Evolutionary conservation across 2,888 invertebrate genomes (phyloP).

Genomic region (Atherix ibis): DNA sequence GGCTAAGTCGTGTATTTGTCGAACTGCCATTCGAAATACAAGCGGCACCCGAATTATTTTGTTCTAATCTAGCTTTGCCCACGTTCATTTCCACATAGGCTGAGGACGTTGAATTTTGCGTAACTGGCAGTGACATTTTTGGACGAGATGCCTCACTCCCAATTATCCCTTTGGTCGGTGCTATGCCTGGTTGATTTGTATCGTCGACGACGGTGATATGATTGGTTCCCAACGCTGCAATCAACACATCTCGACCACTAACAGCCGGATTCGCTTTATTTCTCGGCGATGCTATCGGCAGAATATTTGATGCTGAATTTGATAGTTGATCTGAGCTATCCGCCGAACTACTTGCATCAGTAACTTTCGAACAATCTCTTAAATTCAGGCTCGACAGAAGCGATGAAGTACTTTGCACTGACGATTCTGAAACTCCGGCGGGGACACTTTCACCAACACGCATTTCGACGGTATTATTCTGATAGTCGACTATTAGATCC

Average conservation of each 20-base stretch:
- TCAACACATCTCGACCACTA: conserved; percentile 10
- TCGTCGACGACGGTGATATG: conserved; percentile 5
- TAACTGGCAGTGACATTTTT: conserved; percentile 4
- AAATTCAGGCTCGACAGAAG: conserved; percentile 12
- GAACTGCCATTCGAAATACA: too few relatives aligned
- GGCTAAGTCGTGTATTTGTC: conserved; percentile 1
- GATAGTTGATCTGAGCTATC: not conserved
- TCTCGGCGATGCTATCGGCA: conserved; percentile 1
- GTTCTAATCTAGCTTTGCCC: too few relatives aligned
- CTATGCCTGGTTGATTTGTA: conserved; percentile 1
- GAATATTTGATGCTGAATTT: not conserved
- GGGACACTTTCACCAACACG: conserved; percentile 6
- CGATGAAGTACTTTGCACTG: conserved; percentile 11
- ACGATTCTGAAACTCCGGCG: conserved; percentile 5
- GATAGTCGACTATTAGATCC: conserved; percentile 26
- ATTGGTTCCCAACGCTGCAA: conserved; percentile 8
- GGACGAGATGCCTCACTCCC: conserved; percentile 16
- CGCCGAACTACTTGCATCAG: conserved; percentile 6
- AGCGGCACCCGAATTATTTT: too few relatives aligned
- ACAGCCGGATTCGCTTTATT: conserved; percentile 8
- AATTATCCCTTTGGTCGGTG: conserved; percentile 7
- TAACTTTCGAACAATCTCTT: conserved; percentile 8
- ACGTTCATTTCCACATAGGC: conserved; percentile 17
- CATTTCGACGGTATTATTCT: conserved; percentile 12
- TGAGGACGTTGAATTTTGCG: conserved; percentile 10